Evolutionary conservation across 2,113 vertebrate species (phyloP), one percentile per base, ranked within the genome.

Genomic region (Gallinago undulata): DNA sequence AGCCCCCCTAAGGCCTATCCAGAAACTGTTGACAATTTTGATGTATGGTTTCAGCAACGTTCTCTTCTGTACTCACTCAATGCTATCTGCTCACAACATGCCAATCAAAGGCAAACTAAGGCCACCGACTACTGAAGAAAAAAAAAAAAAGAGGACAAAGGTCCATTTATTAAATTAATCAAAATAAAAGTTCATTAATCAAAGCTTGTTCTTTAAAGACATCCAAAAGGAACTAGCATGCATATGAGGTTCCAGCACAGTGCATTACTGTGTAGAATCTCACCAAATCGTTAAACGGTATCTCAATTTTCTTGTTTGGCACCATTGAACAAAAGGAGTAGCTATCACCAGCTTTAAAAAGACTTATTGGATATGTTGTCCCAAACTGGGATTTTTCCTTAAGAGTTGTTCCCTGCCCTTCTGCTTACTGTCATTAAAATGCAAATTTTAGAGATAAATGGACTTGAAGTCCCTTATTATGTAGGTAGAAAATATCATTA

Each of bases 401-500:
- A 87, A 60, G 73, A 45, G 67, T 60, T 16, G 28, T 70, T 77
- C 56, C 83, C n/a, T 91, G 59, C 15, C 53, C 53, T 95, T 96
- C 87, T 93, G 69, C 43, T 45, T 82, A 51, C 33, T 82, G 45
- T 27, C 45, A 92, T 81, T 94, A 96, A 97, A 95, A 96, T 85
- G 75, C n/a, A 86, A 86, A 74, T 89, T 87, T 73, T 60, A 70
- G 64, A 92, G 75, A 80, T 70, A 91, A 95, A 87, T 21, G 62
- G 64, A 27, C 22, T 55, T 89, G 33, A 93, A 96, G 25, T 47
- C 37, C 56, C 33, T 84, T 80, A 27, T 25, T 87, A 51, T 4
- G 39, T 13, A 85, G 53, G 28, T 60, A 67, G 56, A 84, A 95
- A 87, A 93, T 60, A 48, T 10, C 15, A 55, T 41, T 51, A 91